Percentiles rank a stretch among this genome's conserved stretches.
Evolutionary conservation across 2,113 vertebrate species (phyloP).

Genomic region (Nanorana parkeri): DNA sequence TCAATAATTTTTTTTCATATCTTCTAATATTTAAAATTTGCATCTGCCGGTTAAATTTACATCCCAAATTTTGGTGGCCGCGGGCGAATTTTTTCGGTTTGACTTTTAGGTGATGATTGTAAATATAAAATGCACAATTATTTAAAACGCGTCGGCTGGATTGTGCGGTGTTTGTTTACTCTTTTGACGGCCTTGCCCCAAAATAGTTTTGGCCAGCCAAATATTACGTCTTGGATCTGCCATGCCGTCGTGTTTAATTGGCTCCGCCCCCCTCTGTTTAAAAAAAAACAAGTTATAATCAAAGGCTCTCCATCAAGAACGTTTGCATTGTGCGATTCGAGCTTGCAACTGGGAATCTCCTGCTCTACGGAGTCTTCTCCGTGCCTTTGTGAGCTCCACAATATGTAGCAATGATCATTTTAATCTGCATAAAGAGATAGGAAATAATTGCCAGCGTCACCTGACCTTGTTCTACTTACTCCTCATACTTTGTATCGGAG

Average conservation of each 20-base stretch:
- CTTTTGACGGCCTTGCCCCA: not conserved
- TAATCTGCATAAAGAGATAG: constrained; percentile 44
- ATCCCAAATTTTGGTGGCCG: no score
- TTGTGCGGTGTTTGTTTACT: not conserved
- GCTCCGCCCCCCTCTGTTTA: not conserved
- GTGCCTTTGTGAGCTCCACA: constrained; percentile 39
- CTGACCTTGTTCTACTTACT: constrained; percentile 21
- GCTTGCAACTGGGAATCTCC: constrained; percentile 32
- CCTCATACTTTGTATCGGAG: constrained; percentile 8
- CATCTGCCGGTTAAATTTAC: no score
- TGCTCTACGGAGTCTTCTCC: constrained; percentile 31
- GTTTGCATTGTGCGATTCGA: constrained; percentile 16
- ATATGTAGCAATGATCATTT: constrained; percentile 42
- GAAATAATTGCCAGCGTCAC: constrained; percentile 15
- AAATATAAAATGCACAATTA: constrained; percentile 12
- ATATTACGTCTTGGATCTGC: constrained; percentile 1
- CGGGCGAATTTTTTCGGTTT: no score
- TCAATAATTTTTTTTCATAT: no score
- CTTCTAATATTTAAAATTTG: no score
- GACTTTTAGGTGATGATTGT: no score
- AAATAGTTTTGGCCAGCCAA: no score
- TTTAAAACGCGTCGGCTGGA: no score
- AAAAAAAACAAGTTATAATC: constrained; percentile 19
- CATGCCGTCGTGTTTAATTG: constrained; percentile 10
- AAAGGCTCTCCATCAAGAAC: constrained; percentile 22